These are phyloP conservation scores for Dromiciops gliroides DNA, from an alignment of 2,113 vertebrate genomes.

Conservation along the genomic window DNA sequence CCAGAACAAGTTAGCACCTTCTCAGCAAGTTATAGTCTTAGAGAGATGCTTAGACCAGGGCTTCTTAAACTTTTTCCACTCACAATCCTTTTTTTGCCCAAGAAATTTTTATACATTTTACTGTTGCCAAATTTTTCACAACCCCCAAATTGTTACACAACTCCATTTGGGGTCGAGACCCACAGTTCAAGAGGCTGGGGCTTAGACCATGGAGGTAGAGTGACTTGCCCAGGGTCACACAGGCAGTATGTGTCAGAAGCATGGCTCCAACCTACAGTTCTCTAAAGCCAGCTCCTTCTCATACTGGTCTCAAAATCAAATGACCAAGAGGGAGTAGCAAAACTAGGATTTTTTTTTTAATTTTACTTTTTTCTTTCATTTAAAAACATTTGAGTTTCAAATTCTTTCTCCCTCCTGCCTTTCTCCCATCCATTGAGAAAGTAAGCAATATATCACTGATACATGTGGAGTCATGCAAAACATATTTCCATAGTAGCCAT, in stretches of 20 bases:
- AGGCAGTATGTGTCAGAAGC: not conserved
- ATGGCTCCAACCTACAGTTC: not conserved
- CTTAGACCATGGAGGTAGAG: not conserved
- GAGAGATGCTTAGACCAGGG: too few species aligned
- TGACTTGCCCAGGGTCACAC: not conserved
- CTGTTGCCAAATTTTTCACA: too few species aligned
- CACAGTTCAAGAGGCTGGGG: too few species aligned
- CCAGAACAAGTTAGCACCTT: not conserved
- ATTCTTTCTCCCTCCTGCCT: not conserved
- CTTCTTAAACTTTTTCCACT: too few species aligned
- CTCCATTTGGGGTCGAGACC: too few species aligned
- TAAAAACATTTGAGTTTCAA: not conserved
- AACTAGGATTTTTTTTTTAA: not conserved
- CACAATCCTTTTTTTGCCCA: too few species aligned
- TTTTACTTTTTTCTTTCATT: not conserved
- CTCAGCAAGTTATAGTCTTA: not conserved
- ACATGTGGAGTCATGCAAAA: not conserved
- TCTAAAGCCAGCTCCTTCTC: not conserved
- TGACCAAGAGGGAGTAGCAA: not conserved
- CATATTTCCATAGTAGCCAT: not conserved
- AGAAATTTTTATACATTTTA: too few species aligned
- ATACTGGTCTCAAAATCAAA: not conserved
- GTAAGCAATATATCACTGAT: not conserved
- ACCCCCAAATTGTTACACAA: too few species aligned
- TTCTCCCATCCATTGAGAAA: not conserved